Base-by-base conservation (phyloP, 2,113 vertebrate species). In the Chionis minor region DNA sequence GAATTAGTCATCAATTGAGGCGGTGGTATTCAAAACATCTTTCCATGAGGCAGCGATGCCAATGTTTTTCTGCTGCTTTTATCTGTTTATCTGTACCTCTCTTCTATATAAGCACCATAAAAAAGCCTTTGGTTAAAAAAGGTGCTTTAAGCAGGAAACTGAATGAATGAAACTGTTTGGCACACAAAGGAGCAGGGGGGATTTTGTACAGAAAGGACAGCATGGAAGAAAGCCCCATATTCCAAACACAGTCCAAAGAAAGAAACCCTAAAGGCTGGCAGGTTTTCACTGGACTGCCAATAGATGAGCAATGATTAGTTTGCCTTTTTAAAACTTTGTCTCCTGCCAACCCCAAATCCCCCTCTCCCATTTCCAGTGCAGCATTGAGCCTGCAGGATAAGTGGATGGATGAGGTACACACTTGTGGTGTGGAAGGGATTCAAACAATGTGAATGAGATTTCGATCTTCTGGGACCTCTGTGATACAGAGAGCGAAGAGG, bases 371-470 rank as follows among this genome's bases (percentile, higher is more conserved):
- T 94, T 93, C 71, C 77, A 96, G 65, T 7, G 2, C 49, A 92
- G 21, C 35, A 28, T 77, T 83, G 40, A 71, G n/a, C 66, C 82
- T 75, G 56, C 42, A 87, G 86, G 27, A 56, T 87, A 70, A 94
- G 54, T 45, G 40, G 49, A 84, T 86, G 89, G 89, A 91, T 91
- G 93, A 94, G 78, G 71, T 83, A 82, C 80, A 59, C 81, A 42
- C 63, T 95, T 95, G 92, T 81, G 94, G 73, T 72, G 84, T 94
- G 91, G 92, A 95, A 94, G 44, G 32, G 94, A 72, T 92, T 96
- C 75, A 90, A 93, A 82, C 56, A 70, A 81, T 24, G 6, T 59
- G 70, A 93, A 71, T 66, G 82, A 90, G 88, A 81, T 94, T 97
- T 81, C 90, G 70, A 87, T 92, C 91, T 94, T 95, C 49, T 92